phyloP scores from a whole-genome alignment of 1,140 invertebrate genomes.

The Drosophila yakuba region DNA sequence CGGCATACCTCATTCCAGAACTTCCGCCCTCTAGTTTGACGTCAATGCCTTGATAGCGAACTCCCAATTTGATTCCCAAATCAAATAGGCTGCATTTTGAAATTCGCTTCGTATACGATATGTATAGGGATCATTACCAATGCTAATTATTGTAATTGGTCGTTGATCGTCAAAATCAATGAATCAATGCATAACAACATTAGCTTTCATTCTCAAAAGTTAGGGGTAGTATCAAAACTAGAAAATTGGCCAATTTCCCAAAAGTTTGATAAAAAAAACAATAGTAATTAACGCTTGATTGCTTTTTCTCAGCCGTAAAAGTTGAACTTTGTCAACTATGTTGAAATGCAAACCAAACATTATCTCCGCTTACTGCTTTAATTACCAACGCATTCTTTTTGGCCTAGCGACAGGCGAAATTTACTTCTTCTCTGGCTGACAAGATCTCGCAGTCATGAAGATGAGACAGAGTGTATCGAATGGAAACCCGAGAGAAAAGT shows the following conservation, averaged over 20 bases:
- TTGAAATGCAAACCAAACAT: conserved; percentile 35
- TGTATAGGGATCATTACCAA: conserved; percentile 34
- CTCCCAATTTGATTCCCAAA: conserved; percentile 22
- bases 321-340: neutral
- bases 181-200: too few relatives aligned
- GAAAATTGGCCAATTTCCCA: too few relatives aligned
- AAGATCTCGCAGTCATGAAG: conserved; percentile 30
- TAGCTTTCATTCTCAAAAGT: too few relatives aligned
- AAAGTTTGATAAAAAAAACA: too few relatives aligned
- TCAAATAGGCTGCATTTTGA: conserved; percentile 12
- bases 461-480: conserved; percentile 12
- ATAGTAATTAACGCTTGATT: too few relatives aligned
- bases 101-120: neutral
- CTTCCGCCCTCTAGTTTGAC: conserved; percentile 59
- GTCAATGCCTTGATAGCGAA: conserved; percentile 61
- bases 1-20: conserved; percentile 11
- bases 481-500: conserved; percentile 31
- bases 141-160: conserved; percentile 53
- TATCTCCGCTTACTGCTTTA: conserved; percentile 3
- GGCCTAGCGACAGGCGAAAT: conserved; percentile 27
- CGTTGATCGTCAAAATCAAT: conserved; percentile 23
- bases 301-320: neutral
- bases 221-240: too few relatives aligned
- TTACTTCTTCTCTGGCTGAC: conserved; percentile 42
- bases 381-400: conserved; percentile 21